Evolutionary conservation across 2,797 vertebrate genomes (phyloP).

Genomic region (Lutjanus campechanus): DNA sequence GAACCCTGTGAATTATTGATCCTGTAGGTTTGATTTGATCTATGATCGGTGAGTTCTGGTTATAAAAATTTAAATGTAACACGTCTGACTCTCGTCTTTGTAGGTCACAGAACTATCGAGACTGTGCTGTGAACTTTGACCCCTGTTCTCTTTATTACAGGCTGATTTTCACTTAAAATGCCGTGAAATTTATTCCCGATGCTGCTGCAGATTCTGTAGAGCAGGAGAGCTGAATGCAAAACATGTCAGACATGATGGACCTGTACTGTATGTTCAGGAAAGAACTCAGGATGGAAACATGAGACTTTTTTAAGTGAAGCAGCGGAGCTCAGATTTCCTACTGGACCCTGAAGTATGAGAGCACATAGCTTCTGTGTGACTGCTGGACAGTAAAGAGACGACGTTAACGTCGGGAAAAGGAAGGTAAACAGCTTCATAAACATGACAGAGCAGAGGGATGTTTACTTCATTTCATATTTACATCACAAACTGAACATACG

Average conservation of each 20-base stretch:
- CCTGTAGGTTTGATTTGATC: background rate
- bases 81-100: background rate
- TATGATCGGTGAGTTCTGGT: background rate
- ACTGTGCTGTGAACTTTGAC: background rate
- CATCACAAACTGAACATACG: background rate
- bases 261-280: background rate
- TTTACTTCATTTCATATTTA: background rate
- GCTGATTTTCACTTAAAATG: background rate
- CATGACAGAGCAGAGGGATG: background rate
- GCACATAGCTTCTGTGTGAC: background rate
- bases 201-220: background rate
- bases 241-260: background rate
- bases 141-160: background rate
- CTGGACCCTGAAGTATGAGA: slow-evolving; percentile 12
- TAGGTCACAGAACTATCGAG: background rate
- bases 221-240: background rate
- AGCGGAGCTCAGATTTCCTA: slow-evolving; percentile 9
- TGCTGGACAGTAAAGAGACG: background rate
- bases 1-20: slow-evolving; percentile 29
- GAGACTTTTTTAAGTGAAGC: background rate
- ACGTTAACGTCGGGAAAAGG: too few species aligned
- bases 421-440: background rate
- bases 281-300: background rate
- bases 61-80: background rate
- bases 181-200: background rate